Conservation (phyloP, 92 coral and sea anemone genomes). For the Epizoanthus scotinus region DNA sequence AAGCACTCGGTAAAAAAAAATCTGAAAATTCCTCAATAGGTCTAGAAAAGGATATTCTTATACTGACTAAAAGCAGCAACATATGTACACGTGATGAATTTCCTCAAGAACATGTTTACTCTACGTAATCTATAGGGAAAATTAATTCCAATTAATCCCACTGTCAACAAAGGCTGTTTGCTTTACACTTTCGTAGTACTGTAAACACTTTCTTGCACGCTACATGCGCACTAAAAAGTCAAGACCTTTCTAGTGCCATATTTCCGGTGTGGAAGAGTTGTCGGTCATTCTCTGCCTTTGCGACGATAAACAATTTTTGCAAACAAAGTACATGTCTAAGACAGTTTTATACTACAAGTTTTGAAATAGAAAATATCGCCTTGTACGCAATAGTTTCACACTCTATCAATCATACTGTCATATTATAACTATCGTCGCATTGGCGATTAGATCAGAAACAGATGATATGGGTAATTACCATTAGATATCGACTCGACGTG, state of each 20-base stretch:
- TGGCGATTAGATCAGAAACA: too few species aligned
- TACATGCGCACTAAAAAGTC: not conserved
- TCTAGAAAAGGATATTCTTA: not conserved
- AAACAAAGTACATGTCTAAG: too few species aligned
- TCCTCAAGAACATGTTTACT: not conserved
- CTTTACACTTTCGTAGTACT: not conserved
- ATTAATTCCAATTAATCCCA: not conserved
- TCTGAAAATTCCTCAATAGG: not conserved
- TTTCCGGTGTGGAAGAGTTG: too few species aligned
- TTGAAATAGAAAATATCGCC: too few species aligned
- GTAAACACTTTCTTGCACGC: slow-evolving; percentile 22
- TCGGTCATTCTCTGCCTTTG: too few species aligned
- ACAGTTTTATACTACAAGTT: too few species aligned
- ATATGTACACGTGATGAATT: not conserved
- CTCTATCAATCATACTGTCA: too few species aligned
- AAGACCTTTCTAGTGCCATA: not conserved
- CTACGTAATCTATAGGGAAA: not conserved
- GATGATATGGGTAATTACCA: too few species aligned
- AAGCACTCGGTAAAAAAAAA: not conserved
- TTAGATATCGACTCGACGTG: too few species aligned
- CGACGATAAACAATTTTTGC: too few species aligned
- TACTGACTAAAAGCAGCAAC: not conserved
- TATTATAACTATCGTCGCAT: too few species aligned
- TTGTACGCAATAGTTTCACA: too few species aligned
- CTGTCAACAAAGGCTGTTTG: slow-evolving; percentile 14